These are phyloP conservation scores for Pelosia muscerda DNA, from an alignment of 2,888 invertebrate species.

Conservation along the genomic window DNA sequence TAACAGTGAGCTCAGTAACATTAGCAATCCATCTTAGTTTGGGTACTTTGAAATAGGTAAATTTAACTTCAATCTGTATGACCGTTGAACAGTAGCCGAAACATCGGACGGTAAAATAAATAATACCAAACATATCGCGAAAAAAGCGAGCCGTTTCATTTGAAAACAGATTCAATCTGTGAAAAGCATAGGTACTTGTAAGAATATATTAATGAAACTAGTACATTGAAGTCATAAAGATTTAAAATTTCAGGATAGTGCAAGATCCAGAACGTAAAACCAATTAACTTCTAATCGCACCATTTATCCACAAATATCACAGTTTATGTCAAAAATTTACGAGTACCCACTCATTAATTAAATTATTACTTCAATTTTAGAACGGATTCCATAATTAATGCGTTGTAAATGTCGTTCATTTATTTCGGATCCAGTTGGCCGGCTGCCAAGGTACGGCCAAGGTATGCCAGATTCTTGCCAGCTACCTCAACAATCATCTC, in stretches of 20 bases:
- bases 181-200: too few relatives aligned
- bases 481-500: conserved; percentile 23
- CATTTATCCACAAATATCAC: background rate
- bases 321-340: background rate
- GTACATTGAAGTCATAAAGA: background rate
- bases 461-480: conserved; percentile 33
- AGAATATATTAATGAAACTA: background rate
- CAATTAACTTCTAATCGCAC: background rate
- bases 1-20: too few relatives aligned
- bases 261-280: background rate
- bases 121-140: too few relatives aligned
- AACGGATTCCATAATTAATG: conserved; percentile 19
- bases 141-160: too few relatives aligned
- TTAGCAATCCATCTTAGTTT: too few relatives aligned
- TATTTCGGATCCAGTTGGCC: conserved; percentile 35
- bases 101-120: too few relatives aligned
- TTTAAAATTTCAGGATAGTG: background rate
- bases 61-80: too few relatives aligned
- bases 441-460: conserved; percentile 40
- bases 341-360: background rate
- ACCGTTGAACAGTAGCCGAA: too few relatives aligned
- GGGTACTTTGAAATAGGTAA: too few relatives aligned
- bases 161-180: too few relatives aligned
- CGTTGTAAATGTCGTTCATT: conserved; percentile 27
- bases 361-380: conserved; percentile 11